Evolutionary conservation across 1,140 invertebrate species (phyloP), one percentile per base, ranked within the genome.

Genomic region (Penaeus japonicus): DNA sequence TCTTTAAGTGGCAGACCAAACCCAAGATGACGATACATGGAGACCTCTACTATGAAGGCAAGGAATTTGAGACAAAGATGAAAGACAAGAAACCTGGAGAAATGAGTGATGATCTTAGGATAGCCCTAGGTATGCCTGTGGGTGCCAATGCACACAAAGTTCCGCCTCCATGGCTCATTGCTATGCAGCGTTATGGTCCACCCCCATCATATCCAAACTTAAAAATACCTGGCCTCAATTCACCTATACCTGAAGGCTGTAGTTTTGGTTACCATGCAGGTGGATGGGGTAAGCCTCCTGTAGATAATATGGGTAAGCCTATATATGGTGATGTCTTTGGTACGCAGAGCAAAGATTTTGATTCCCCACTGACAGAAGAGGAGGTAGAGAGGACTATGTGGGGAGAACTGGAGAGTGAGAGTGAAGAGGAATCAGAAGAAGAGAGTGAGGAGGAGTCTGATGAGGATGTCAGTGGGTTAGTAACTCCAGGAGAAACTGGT

Each of bases 41-140:
- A 22, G 99, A 99, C 93, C 93, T 99, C 0, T 99, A 99, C 93
- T 99, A 99, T 93, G 99, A 99, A 93, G 99, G 99, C n/a, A 99
- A 99, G 93, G 99, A 99, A 93, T 99, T 99, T 93, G 99, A 99
- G 93, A 99, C 98, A 0, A 94, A 98, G 62, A 93, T 99, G 57
- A 97, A 98, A 91, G 99, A 99, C 92, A 99, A 99, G 93, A 99
- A 99, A 92, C 99, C 99, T 0, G 99, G 99, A 0, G 98, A 99
- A 92, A 93, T 99, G 12, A 97, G 97, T 17, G 98, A 99, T 92
- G 99, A 99, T 91, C 92, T 99, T 85, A 94, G 98, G 84, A 99
- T 98, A 30, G 98, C 99, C 10, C 93, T 99, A 22, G 99, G 99
- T 79, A 99, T 99, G 99, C 99, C 99, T 0, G 96, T 99, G 65